Conservation (phyloP, 2,888 invertebrate genomes). For the Rhamphomyia laevipes region DNA sequence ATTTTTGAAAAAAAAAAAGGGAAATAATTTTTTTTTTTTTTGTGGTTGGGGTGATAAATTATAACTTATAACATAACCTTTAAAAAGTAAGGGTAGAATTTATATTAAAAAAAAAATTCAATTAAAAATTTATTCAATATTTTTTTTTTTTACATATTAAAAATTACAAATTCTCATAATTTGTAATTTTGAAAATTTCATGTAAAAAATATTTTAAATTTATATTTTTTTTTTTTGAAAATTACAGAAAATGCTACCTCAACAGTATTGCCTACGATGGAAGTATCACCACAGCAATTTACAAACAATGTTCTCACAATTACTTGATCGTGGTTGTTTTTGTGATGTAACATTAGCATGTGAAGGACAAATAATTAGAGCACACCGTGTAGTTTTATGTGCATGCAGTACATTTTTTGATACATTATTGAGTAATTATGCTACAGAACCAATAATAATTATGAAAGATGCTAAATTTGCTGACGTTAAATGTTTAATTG, state of each 20-base stretch:
- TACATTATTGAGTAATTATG: slow-evolving; percentile 63
- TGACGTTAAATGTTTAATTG: slow-evolving; percentile 79
- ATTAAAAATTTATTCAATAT: too few relatives aligned
- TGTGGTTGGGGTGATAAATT: too few relatives aligned
- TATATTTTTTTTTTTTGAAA: too few relatives aligned
- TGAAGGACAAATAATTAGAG: slow-evolving; percentile 65
- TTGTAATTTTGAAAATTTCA: too few relatives aligned
- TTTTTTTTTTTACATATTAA: too few relatives aligned
- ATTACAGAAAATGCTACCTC: slow-evolving; percentile 51
- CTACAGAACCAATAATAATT: slow-evolving; percentile 69
- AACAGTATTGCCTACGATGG: slow-evolving; percentile 87
- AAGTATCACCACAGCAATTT: slow-evolving; percentile 86
- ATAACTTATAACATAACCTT: too few relatives aligned
- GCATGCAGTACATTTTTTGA: slow-evolving; percentile 90
- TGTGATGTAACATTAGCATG: slow-evolving; percentile 85
- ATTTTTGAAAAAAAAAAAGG: too few relatives aligned
- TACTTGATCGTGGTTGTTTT: slow-evolving; percentile 76
- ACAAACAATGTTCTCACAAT: slow-evolving; percentile 78
- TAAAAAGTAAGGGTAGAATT: too few relatives aligned
- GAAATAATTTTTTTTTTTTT: too few relatives aligned
- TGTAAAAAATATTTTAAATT: too few relatives aligned
- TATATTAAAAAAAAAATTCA: too few relatives aligned
- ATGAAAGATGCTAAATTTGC: slow-evolving; percentile 85
- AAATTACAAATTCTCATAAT: too few relatives aligned
- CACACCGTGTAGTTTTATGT: slow-evolving; percentile 70